Percentiles rank a stretch among this genome's conserved stretches.
phyloP scores from a whole-genome alignment of 1,140 invertebrate species.

The Halictus rubicundus region DNA sequence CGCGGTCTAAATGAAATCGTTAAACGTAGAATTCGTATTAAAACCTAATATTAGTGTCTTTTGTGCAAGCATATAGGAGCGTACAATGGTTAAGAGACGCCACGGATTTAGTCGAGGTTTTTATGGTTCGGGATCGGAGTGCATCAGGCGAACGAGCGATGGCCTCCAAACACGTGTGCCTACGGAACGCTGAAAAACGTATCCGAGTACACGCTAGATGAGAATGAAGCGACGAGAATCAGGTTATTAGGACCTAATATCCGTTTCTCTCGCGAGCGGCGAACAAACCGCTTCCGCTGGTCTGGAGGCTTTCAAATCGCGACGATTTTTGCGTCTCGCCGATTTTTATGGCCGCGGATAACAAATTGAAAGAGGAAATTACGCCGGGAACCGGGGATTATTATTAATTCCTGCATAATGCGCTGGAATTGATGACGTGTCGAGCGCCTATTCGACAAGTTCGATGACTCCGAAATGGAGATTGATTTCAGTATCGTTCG shows the following conservation, averaged over 20 bases:
- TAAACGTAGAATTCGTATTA: too few species aligned
- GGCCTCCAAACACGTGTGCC: too few species aligned
- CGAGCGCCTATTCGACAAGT: background rate
- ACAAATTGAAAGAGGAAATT: background rate
- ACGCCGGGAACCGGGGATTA: too few species aligned
- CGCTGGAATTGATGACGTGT: background rate
- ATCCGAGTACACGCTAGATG: conserved; percentile 23
- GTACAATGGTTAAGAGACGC: too few species aligned
- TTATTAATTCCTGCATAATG: background rate
- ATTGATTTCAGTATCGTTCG: too few species aligned
- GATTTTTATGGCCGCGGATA: background rate
- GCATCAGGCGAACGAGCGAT: too few species aligned
- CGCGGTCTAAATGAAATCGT: too few species aligned
- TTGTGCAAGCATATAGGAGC: too few species aligned
- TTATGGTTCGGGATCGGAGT: too few species aligned
- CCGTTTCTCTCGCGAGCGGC: conserved; percentile 43
- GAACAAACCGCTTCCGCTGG: conserved; percentile 16
- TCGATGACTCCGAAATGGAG: background rate
- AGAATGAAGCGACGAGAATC: conserved; percentile 56
- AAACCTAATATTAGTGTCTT: too few species aligned
- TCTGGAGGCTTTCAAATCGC: background rate
- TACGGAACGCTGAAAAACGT: conserved; percentile 20
- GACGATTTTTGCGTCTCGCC: too few species aligned
- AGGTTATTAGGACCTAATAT: conserved; percentile 58
- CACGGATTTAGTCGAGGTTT: too few species aligned